Conservation (phyloP, 2,888 invertebrate species). For the Pantelozetes paolii region DNA sequence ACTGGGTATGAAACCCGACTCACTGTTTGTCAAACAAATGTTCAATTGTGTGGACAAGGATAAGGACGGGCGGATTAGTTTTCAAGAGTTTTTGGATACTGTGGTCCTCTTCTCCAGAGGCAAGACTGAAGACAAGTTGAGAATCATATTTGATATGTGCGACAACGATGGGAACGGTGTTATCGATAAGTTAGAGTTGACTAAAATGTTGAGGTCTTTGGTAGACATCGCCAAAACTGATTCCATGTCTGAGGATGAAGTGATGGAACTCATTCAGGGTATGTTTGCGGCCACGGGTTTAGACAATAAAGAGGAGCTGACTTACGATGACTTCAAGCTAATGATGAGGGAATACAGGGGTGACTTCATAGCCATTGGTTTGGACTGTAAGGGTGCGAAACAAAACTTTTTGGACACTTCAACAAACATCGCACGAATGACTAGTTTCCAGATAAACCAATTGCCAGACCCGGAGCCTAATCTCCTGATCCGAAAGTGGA, state of each 20-base stretch:
- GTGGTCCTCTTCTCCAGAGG: constrained; percentile 81
- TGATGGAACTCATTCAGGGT: constrained; percentile 85
- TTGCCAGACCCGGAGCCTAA: constrained; percentile 61
- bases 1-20: constrained; percentile 88
- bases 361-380: constrained; percentile 85
- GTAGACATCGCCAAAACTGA: constrained; percentile 87
- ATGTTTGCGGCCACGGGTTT: constrained; percentile 90
- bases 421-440: constrained; percentile 89
- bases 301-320: constrained; percentile 81
- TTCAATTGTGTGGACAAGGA: constrained; percentile 95
- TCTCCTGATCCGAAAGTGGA: constrained; percentile 69
- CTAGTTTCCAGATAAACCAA: constrained; percentile 83
- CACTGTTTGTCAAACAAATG: constrained; percentile 93
- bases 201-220: constrained; percentile 84
- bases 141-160: constrained; percentile 96
- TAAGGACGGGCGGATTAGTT: constrained; percentile 85
- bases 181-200: constrained; percentile 86
- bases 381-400: constrained; percentile 91
- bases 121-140: constrained; percentile 83
- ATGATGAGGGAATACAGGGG: constrained; percentile 97
- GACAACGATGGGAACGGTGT: constrained; percentile 90
- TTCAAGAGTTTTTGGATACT: constrained; percentile 85
- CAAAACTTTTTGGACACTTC: constrained; percentile 91
- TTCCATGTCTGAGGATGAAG: constrained; percentile 74
- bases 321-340: constrained; percentile 83